These are phyloP conservation scores for Euglossa dilemma DNA, from an alignment of 1,140 invertebrate species.

Conservation along the genomic window DNA sequence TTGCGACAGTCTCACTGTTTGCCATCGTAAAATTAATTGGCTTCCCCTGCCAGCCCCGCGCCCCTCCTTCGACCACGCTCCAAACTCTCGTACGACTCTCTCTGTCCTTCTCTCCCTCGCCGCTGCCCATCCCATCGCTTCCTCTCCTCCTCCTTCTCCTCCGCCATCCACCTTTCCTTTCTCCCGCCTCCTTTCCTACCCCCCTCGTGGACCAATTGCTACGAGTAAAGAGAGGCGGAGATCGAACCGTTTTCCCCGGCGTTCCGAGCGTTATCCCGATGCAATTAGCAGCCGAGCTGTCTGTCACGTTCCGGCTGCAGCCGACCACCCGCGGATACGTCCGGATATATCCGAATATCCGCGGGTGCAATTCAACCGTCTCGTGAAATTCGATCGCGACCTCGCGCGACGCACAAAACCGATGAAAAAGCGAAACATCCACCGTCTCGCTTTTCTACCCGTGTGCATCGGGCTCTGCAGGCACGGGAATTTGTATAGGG, in stretches of 20 bases:
- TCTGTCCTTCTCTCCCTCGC: slow-evolving; percentile 12
- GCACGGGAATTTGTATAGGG: too few species aligned
- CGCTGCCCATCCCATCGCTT: not conserved
- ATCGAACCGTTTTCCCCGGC: slow-evolving; percentile 67
- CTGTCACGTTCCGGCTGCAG: slow-evolving; percentile 59
- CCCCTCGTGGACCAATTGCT: slow-evolving; percentile 60
- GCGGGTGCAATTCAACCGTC: slow-evolving; percentile 29
- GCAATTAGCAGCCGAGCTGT: slow-evolving; percentile 69
- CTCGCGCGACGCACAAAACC: slow-evolving; percentile 13
- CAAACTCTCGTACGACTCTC: slow-evolving; percentile 44
- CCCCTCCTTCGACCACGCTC: slow-evolving; percentile 58
- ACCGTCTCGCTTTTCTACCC: not conserved
- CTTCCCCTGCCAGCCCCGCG: slow-evolving; percentile 60
- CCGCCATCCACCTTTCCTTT: slow-evolving; percentile 47
- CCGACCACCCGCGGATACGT: slow-evolving; percentile 39
- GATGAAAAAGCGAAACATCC: slow-evolving; percentile 12
- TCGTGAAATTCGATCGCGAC: slow-evolving; percentile 25
- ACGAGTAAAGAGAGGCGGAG: slow-evolving; percentile 57
- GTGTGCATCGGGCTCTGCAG: not conserved
- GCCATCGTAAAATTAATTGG: slow-evolving; percentile 76
- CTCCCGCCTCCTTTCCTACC: slow-evolving; percentile 13
- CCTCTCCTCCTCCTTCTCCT: slow-evolving; percentile 4
- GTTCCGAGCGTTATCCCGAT: slow-evolving; percentile 69
- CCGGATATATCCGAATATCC: slow-evolving; percentile 62
- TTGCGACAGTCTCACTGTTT: slow-evolving; percentile 76